These are phyloP conservation scores for Mastacembelus armatus DNA, from an alignment of 2,797 vertebrate species.

Conservation along the genomic window DNA sequence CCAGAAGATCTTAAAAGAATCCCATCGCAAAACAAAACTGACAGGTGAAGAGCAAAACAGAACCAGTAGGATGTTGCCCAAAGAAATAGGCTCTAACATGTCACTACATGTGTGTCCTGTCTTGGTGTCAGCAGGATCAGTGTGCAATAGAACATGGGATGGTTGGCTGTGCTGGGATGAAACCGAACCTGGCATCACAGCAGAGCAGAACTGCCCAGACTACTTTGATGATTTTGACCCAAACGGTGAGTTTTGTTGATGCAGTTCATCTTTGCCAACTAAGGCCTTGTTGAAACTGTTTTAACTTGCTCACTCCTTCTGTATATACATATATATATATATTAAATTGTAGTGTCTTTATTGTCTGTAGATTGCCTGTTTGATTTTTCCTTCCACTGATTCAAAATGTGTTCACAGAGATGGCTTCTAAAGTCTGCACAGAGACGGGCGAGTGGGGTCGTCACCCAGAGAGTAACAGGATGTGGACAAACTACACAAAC, in stretches of 20 bases:
- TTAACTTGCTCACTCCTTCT: too few relatives aligned
- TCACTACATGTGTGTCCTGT: background rate
- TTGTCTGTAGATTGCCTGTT: too few relatives aligned
- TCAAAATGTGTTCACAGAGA: constrained; percentile 75
- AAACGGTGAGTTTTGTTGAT: constrained; percentile 78
- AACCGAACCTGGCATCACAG: constrained; percentile 84
- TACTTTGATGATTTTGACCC: constrained; percentile 93
- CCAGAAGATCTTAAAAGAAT: constrained; percentile 91
- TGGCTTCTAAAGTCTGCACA: constrained; percentile 92
- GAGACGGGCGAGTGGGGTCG: constrained; percentile 90
- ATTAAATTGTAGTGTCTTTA: too few relatives aligned
- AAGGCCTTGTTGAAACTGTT: too few relatives aligned
- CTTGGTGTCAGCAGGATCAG: constrained; percentile 48
- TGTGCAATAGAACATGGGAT: constrained; percentile 95
- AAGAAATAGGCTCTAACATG: too few relatives aligned
- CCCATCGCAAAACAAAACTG: constrained; percentile 70
- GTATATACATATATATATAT: too few relatives aligned
- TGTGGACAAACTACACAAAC: constrained; percentile 93
- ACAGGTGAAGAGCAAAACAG: constrained; percentile 76
- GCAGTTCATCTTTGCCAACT: too few relatives aligned
- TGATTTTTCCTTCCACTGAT: background rate
- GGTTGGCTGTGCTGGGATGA: constrained; percentile 97
- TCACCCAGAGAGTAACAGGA: constrained; percentile 93
- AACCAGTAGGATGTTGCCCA: too few relatives aligned
- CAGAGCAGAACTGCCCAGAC: constrained; percentile 92